Conservation (phyloP, 2,797 vertebrate species). For the Vultur gryphus region DNA sequence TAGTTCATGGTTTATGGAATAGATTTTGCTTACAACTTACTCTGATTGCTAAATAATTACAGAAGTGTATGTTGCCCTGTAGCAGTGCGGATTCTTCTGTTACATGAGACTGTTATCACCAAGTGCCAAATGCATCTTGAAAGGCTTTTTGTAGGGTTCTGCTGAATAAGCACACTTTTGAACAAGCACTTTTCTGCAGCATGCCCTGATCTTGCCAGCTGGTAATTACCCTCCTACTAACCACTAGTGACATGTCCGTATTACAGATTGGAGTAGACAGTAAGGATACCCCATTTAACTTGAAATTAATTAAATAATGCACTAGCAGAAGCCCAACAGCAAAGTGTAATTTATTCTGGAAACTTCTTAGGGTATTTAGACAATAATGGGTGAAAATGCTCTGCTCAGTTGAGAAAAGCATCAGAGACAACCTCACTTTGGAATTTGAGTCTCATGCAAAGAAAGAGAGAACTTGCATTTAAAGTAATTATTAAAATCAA, state of each 20-base stretch:
- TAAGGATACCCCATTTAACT: neutral
- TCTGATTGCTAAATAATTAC: constrained; percentile 25
- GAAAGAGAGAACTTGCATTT: neutral
- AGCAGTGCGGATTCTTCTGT: constrained; percentile 24
- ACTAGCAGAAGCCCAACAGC: neutral
- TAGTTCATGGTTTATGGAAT: constrained; percentile 6
- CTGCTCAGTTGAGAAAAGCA: neutral
- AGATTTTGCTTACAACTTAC: constrained; percentile 14
- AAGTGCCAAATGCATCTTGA: constrained; percentile 41
- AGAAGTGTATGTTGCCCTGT: neutral
- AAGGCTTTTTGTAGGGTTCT: constrained; percentile 33
- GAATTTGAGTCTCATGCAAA: neutral
- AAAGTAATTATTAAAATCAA: neutral
- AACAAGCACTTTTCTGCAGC: neutral
- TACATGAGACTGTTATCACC: constrained; percentile 3
- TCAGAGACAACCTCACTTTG: neutral
- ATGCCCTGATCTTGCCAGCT: neutral
- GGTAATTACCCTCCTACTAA: neutral
- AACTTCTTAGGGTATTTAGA: neutral
- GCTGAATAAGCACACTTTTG: constrained; percentile 25
- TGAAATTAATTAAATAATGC: neutral
- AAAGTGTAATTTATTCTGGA: neutral
- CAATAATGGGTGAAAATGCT: neutral
- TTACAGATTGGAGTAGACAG: neutral
- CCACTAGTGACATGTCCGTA: neutral